Evolutionary conservation across 2,888 invertebrate genomes (phyloP), one percentile per base, ranked within the genome.

Genomic region (Choristoneura rosaceana): DNA sequence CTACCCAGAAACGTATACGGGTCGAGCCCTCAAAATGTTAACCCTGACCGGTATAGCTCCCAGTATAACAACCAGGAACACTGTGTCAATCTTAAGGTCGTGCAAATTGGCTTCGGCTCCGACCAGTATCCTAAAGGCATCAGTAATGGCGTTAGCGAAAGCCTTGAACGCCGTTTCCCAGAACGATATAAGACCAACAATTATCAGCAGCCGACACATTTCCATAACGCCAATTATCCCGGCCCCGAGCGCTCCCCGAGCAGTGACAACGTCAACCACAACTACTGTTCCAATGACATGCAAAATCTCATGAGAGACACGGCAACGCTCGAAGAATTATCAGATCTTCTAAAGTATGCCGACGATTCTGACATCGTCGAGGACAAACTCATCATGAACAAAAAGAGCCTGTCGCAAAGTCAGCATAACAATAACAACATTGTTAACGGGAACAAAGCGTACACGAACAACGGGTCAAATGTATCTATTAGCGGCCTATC

Each of bases 401-500:
- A 93, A 77, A 94, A 94, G 80, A 93, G 91, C 74, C 84, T 93
- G 74, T 83, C 87, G 2, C 92, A 93, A 75, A 87, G 90, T 0
- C 92, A 94, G 79, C 85, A 91, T 0, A 85, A 83, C 62, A 88
- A 91, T 74, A 90, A 92, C 74, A 92, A 90, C 69, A 89, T 80
- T 17, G 87, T 92, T 2, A 94, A 94, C 70, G 92, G 91, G 52
- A 94, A 93, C 74, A 94, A 93, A 82, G 84, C 84, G 74, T 93
- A 92, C 76, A 89, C 90, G 9, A 96, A 96, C 70, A 96, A 96
- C 84, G 96, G 97, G 66, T 97, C 97, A 59, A 97, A 97, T 82
- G 96, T 97, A 65, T 97, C 97, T 0, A 97, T 97, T 76, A 97
- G 97, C 74, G 98, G 97, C 78, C 86, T 96, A 64, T 96, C 96